These are phyloP conservation scores for Tigriopus californicus DNA, from an alignment of 2,888 invertebrate genomes.

Conservation along the genomic window DNA sequence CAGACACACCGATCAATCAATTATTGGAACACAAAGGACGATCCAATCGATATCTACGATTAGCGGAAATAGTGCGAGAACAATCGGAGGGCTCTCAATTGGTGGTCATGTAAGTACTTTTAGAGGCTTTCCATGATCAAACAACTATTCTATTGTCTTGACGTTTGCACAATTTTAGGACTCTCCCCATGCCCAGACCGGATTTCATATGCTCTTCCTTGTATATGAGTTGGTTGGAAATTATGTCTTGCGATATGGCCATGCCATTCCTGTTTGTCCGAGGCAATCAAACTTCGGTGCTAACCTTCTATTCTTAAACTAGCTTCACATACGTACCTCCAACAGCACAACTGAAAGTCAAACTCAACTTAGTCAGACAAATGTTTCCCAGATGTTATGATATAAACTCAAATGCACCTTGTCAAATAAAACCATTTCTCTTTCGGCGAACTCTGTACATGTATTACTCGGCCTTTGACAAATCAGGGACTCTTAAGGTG, in stretches of 20 bases:
- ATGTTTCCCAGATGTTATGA: too few species aligned
- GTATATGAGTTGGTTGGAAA: conserved; percentile 92
- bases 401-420: too few species aligned
- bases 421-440: too few species aligned
- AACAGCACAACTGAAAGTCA: too few species aligned
- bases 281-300: conserved; percentile 69
- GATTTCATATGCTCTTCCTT: conserved; percentile 72
- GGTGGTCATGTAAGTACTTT: conserved; percentile 59
- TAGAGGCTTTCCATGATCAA: neutral
- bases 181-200: conserved; percentile 82
- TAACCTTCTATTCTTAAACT: conserved; percentile 63
- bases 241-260: conserved; percentile 66
- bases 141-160: neutral
- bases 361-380: too few species aligned
- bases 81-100: conserved; percentile 63
- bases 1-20: conserved; percentile 42
- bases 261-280: conserved; percentile 71
- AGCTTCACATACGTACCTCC: too few species aligned
- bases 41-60: conserved; percentile 69
- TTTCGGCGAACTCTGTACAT: too few species aligned
- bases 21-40: conserved; percentile 60
- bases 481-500: too few species aligned
- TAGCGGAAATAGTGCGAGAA: conserved; percentile 62
- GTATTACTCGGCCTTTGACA: too few species aligned
- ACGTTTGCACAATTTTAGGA: conserved; percentile 40